These are phyloP conservation scores for Lasioglossum figueresi DNA, from an alignment of 2,888 invertebrate species.

Conservation along the genomic window DNA sequence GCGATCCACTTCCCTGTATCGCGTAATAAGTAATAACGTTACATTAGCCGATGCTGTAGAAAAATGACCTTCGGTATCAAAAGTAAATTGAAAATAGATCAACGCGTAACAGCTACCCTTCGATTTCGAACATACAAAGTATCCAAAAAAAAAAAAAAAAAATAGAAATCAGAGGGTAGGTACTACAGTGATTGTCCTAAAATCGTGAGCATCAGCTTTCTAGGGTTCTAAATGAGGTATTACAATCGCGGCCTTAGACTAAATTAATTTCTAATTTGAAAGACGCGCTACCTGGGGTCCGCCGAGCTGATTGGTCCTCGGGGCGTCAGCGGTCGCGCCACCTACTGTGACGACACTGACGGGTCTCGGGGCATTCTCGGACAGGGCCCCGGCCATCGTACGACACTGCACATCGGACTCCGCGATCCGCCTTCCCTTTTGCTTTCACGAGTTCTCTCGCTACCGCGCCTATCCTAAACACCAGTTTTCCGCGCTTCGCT, in stretches of 20 bases:
- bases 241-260: not conserved
- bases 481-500: conserved; percentile 24
- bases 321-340: conserved; percentile 67
- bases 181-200: no score
- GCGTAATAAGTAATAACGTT: no score
- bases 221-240: no score
- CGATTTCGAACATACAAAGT: not conserved
- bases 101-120: not conserved
- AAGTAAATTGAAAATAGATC: not conserved
- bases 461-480: conserved; percentile 28
- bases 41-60: no score
- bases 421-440: conserved; percentile 45
- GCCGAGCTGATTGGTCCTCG: conserved; percentile 48
- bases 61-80: not conserved
- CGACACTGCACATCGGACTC: conserved; percentile 76
- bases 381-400: conserved; percentile 82
- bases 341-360: conserved; percentile 81
- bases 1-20: no score
- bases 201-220: no score
- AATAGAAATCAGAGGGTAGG: no score
- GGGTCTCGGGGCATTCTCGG: conserved; percentile 82
- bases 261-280: not conserved
- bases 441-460: conserved; percentile 19
- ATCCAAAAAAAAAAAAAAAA: no score
- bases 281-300: conserved; percentile 58